Base-by-base conservation (phyloP, 2,113 vertebrate genomes). In the Eubucco bourcierii region DNA sequence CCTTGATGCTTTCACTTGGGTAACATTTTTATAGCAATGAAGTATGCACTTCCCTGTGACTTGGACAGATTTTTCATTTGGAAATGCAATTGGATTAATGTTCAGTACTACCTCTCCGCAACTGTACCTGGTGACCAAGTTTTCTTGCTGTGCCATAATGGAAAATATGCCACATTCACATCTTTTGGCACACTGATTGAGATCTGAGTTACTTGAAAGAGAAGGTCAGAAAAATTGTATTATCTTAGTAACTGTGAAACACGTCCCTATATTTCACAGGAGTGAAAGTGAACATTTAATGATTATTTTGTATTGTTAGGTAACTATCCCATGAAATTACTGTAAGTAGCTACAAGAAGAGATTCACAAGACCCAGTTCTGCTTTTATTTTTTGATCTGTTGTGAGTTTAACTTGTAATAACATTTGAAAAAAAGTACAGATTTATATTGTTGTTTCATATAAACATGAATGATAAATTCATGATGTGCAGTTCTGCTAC, bases 291-390 rank as follows among this genome's bases (percentile, higher is more conserved):
- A 55, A 18, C 50, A 33, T 46, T 21, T 20, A 46, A 28, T 29
- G 39, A 25, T 46, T 46, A n/a, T 63, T 74, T 79, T 87, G n/a
- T 64, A 34, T 44, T 5, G 44, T 41, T 50, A 46, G 50, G 31
- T 73, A 39, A 65, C 21, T 29, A 6, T 27, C 71, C 2, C 15
- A 80, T 60, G 10, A 60, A 80, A 33, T 73, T 55, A 18, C 9
- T n/a, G 5, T 15, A 3, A 0, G 9, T 85, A 55, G 7, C 16
- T 52, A 37, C 9, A 52, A 19, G 5, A 23, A 9, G 24, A 46
- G 11, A 34, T 71, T 34, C 47, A 9, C 15, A 50, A 1, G 0
- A 23, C 11, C 2, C 2, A 20, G 4, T 44, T 83, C 27, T 41
- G 4, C 6, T 18, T 7, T 7, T 52, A 10, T 28, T 60, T 80